These are phyloP conservation scores for Rynchops niger DNA, from an alignment of 2,113 vertebrate species.

Conservation along the genomic window DNA sequence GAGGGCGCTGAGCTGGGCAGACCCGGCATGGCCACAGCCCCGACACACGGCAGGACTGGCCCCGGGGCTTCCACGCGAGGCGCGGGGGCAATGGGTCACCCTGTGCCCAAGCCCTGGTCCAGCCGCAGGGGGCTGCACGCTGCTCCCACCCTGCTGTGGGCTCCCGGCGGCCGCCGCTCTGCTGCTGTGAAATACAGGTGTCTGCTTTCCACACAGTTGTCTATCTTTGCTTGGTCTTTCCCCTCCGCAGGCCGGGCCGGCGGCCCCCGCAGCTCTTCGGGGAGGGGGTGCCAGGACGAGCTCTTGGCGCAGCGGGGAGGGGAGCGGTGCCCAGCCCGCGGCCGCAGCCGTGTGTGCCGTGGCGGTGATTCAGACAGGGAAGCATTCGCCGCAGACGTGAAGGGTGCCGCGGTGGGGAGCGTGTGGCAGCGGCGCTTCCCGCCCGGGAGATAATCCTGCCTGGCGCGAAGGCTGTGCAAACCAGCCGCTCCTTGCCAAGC, in stretches of 20 bases:
- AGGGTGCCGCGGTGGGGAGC: not conserved
- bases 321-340: not conserved
- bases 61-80: accelerated
- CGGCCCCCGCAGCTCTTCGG: not conserved
- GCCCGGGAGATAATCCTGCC: not conserved
- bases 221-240: not conserved
- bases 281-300: not conserved
- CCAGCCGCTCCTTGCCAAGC: not conserved
- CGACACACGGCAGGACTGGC: accelerated
- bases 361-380: not conserved
- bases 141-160: accelerated
- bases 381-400: accelerated
- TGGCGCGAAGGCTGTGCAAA: not conserved
- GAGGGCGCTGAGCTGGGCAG: not conserved
- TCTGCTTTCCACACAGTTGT: accelerated
- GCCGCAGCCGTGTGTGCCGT: not conserved
- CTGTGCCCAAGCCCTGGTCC: too few species aligned
- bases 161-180: accelerated
- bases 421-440: not conserved
- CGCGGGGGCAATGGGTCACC: accelerated
- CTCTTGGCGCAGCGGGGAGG: too few species aligned
- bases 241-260: accelerated
- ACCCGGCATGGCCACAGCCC: accelerated
- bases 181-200: not conserved
- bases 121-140: too few species aligned